A percentile compares a stretch with the other conserved stretches of the same genome.
Evolutionary conservation across 2,888 invertebrate genomes (phyloP).

Genomic region (Tuta absoluta): DNA sequence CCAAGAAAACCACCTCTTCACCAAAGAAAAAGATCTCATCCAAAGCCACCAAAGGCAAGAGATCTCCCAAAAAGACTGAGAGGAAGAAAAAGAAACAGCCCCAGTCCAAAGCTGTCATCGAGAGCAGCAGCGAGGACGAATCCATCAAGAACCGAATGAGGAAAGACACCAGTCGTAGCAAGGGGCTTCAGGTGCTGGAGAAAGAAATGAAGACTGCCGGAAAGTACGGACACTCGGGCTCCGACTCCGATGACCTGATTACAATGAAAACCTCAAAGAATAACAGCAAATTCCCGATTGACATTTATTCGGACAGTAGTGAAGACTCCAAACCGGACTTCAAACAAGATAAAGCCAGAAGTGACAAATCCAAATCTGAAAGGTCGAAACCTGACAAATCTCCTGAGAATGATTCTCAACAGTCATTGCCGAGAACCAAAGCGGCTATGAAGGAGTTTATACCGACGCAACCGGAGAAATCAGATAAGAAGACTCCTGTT

Average conservation of each 20-base stretch:
- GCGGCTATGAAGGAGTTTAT: slow-evolving; percentile 93
- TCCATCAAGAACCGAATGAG: slow-evolving; percentile 60
- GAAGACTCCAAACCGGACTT: slow-evolving; percentile 77
- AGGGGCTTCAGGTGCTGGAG: slow-evolving; percentile 86
- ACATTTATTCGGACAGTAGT: slow-evolving; percentile 93
- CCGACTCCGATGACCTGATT: slow-evolving; percentile 90
- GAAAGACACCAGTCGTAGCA: slow-evolving; percentile 79
- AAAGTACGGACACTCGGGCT: slow-evolving; percentile 79
- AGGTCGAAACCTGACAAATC: slow-evolving; percentile 83
- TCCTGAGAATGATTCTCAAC: slow-evolving; percentile 85
- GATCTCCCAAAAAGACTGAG: slow-evolving; percentile 67
- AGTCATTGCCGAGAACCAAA: slow-evolving; percentile 87
- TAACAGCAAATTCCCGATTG: slow-evolving; percentile 82
- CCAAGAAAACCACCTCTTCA: slow-evolving; percentile 64
- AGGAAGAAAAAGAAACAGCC: slow-evolving; percentile 78
- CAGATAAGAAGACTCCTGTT: slow-evolving; percentile 38
- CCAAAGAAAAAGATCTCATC: slow-evolving; percentile 76
- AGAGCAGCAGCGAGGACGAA: slow-evolving; percentile 84
- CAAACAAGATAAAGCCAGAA: slow-evolving; percentile 74
- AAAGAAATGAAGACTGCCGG: slow-evolving; percentile 84
- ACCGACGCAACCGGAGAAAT: slow-evolving; percentile 68
- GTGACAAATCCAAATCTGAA: slow-evolving; percentile 64
- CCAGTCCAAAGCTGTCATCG: slow-evolving; percentile 74
- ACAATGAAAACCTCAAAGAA: slow-evolving; percentile 82
- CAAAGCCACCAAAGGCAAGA: slow-evolving; percentile 69